Base-by-base conservation (phyloP, 2,113 vertebrate genomes). In the Vimba vimba region DNA sequence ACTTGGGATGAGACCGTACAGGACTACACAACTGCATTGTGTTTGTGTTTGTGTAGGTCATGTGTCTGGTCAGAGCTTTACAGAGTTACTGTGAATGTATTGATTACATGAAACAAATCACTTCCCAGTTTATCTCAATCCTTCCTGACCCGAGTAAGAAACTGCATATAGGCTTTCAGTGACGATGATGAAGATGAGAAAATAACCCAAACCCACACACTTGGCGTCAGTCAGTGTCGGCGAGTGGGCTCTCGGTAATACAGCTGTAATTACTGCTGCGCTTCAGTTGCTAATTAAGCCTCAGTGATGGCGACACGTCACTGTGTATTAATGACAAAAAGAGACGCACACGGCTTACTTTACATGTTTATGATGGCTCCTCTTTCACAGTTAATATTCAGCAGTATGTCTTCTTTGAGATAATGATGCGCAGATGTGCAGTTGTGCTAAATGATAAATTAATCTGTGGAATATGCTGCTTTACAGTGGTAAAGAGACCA, bases 281-380 rank as follows among this genome's bases (percentile, higher is more conserved):
- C 82, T 79, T n/a, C 73, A 73, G 79, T 45, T 55, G n/a, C 64
- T 88, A 88, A 88, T 88, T 88, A 88, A 88, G 83, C 79, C 87
- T 85, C 85, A 50, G 73, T 50, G 25, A 79, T 83, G 86, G 36
- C 73, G 60, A 76, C 69, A 30, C 68, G 87, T 88, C 79, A 88
- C 87, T 78, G 23, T 62, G 73, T 50, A 71, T 82, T 73, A 39
- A 60, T 71, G 43, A 11, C 68, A 82, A 78, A 82, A 85, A 52
- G 62, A 85, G 74, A 77, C 62, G 47, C 79, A 43, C 3, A 62
- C 76, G 83, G 62, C 60, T 78, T 19, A 43, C 82, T 85, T 60
- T 77, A 60, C 13, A 15, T 75, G 71, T 80, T n/a, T 25, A 6
- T 10, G 12, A 79, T 36, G 57, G 73, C 50, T 39, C 60, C 60